These are phyloP conservation scores for Nezara viridula DNA, from an alignment of 2,888 invertebrate species.

Conservation along the genomic window DNA sequence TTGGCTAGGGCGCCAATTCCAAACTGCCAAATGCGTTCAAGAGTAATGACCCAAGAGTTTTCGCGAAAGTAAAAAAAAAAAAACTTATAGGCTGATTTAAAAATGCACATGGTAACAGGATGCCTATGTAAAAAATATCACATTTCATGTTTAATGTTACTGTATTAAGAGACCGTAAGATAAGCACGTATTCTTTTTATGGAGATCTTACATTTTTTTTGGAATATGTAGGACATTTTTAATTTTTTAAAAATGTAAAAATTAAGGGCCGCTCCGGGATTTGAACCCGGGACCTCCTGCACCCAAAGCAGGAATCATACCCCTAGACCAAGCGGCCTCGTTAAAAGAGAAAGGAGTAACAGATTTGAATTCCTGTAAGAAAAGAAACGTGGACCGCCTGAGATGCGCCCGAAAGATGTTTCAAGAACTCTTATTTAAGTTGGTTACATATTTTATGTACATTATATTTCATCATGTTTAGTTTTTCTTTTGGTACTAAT, in stretches of 20 bases:
- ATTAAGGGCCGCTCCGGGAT: conserved; percentile 71
- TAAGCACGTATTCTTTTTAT: too few relatives aligned
- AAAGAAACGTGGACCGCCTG: neutral
- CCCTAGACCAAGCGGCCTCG: conserved; percentile 71
- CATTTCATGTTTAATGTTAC: too few relatives aligned
- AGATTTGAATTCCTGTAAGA: neutral
- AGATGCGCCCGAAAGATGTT: neutral
- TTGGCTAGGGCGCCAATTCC: neutral
- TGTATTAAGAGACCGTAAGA: too few relatives aligned
- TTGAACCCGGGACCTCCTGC: conserved; percentile 73
- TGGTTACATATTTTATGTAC: too few relatives aligned
- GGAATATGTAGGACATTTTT: too few relatives aligned
- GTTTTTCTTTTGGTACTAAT: too few relatives aligned
- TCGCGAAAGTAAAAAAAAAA: neutral
- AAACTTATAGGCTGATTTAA: too few relatives aligned
- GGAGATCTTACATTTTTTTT: too few relatives aligned
- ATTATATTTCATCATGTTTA: too few relatives aligned
- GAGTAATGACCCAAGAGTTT: neutral
- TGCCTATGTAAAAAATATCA: too few relatives aligned
- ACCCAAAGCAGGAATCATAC: conserved; percentile 72
- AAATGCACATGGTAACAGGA: too few relatives aligned
- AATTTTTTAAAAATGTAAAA: neutral
- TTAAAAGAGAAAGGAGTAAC: neutral
- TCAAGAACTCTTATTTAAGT: too few relatives aligned
- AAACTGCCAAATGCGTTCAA: neutral